phyloP scores from a whole-genome alignment of 2,888 invertebrate species.

The Panorpa germanica region DNA sequence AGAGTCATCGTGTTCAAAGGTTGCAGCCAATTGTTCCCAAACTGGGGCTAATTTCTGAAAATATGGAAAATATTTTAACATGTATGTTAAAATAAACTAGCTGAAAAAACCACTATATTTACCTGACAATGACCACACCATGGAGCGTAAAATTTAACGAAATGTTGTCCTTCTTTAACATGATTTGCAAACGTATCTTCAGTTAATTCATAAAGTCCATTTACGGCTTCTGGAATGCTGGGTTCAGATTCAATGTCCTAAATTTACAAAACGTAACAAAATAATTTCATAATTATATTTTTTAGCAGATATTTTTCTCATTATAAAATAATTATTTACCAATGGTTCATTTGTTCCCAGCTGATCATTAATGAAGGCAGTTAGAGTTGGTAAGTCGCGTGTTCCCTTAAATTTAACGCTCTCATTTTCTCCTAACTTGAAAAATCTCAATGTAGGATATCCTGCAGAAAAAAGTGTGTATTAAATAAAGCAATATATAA shows the following conservation, averaged over 20 bases:
- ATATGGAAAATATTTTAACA: constrained; percentile 12
- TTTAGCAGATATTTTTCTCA: too few species aligned
- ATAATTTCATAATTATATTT: too few species aligned
- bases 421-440: constrained; percentile 43
- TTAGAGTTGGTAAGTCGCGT: constrained; percentile 56
- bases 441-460: constrained; percentile 53
- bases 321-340: constrained; percentile 14
- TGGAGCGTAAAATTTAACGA: constrained; percentile 82
- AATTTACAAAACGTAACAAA: too few species aligned
- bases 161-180: constrained; percentile 56
- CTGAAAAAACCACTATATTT: constrained; percentile 12
- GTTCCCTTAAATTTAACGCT: constrained; percentile 61
- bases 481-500: constrained; percentile 5
- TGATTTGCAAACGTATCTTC: constrained; percentile 59
- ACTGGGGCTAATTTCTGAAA: constrained; percentile 56
- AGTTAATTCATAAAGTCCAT: constrained; percentile 49
- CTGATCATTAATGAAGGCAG: constrained; percentile 59
- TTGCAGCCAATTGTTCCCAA: constrained; percentile 66
- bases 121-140: constrained; percentile 84
- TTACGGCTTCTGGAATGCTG: constrained; percentile 33
- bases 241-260: constrained; percentile 17
- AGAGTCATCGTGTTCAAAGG: constrained; percentile 40
- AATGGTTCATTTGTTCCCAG: constrained; percentile 23
- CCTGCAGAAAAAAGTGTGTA: constrained; percentile 24
- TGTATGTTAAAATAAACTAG: constrained; percentile 8